Evolutionary conservation across 2,888 invertebrate species (phyloP), one percentile per base, ranked within the genome.

Genomic region (Trichopria drosophilae): DNA sequence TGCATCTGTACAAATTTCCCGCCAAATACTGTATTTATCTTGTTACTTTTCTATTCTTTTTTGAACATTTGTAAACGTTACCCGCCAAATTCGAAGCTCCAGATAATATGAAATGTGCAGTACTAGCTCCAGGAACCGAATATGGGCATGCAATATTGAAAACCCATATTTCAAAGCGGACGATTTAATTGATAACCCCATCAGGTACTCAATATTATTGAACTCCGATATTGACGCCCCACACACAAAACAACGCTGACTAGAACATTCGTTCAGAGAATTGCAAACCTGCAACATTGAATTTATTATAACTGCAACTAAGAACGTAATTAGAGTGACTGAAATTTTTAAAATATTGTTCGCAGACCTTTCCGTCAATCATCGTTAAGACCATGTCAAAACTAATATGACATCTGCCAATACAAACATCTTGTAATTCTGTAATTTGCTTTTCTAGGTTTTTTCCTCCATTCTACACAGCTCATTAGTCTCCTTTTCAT

Each of bases 361-460:
- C 13, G 10, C 32, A n/a, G 7, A 47, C 47, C 32, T 47, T 47
- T 9, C 47, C 24, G 20, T 39, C 47, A 12, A 47, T 40, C 47
- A 40, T 47, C 3, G 39, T 40, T 6, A 40, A 20, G 10, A 19
- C 6, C 32, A 48, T 15, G n/a, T 31, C 15, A 10, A 13, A 12
- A 7, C 9, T 32, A 12, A 32, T 12, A 12, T 10, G 7, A 13
- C 9, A n/a, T 7, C 13, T 13, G 10, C 13, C 13, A n/a, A 9
- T 12, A 9, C 10, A 6, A 24, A 24, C 6, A 24, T 24, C 24
- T 24, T 24, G 6, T 24, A 24, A 24, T 7, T 24, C 10, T 24
- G 6, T 24, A 9, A 24, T 24, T 10, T 24, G 24, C 6, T 24
- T 6, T 24, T 24, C 10, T 24, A 24, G 10, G 10, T 24, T 7